Conservation (phyloP, 2,888 invertebrate genomes). For the Candidula unifasciata region DNA sequence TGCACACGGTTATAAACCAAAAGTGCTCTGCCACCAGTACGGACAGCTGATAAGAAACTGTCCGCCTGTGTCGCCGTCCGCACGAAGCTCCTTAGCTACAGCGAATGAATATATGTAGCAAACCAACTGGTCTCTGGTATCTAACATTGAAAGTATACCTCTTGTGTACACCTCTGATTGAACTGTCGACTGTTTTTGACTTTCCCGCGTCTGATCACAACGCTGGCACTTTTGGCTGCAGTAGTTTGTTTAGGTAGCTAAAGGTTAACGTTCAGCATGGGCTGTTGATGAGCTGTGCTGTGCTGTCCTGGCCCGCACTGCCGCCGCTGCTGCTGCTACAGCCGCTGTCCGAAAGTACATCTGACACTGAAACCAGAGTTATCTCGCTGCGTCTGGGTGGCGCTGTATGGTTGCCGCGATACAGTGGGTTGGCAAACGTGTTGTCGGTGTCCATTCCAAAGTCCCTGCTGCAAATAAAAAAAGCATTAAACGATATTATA, state of each 20-base stretch:
- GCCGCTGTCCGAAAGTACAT: conserved; percentile 51
- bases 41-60: no score
- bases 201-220: not conserved
- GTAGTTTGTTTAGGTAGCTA: not conserved
- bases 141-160: no score
- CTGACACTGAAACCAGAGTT: conserved; percentile 34
- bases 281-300: conserved; percentile 39
- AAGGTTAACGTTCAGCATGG: conserved; percentile 11
- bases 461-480: conserved; percentile 19
- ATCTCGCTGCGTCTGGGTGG: conserved; percentile 47
- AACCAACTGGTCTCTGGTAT: not conserved
- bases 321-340: conserved; percentile 56
- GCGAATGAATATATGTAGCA: not conserved
- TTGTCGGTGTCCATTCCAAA: conserved; percentile 58
- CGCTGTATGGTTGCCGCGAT: conserved; percentile 55
- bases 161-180: no score
- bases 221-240: not conserved
- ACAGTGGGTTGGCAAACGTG: conserved; percentile 67
- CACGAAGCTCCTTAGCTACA: no score
- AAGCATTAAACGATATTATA: no score
- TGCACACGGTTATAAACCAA: no score
- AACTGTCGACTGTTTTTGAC: no score
- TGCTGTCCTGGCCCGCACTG: conserved; percentile 53
- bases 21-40: no score
- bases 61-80: no score